Conservation (phyloP, 2,888 invertebrate genomes). For the Cosmia trapezina region DNA sequence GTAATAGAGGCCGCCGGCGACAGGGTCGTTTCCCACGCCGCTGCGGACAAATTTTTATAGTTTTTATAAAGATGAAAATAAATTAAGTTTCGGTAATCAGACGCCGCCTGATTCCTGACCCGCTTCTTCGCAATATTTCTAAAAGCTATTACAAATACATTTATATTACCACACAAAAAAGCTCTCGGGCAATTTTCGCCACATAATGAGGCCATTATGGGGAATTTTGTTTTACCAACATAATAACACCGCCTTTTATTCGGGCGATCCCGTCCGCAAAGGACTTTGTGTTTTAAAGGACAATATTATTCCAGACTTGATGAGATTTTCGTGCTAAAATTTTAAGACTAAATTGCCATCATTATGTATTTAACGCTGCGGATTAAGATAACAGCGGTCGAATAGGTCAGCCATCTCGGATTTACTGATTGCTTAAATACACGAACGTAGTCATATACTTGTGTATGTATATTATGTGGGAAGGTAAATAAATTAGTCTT, state of each 20-base stretch:
- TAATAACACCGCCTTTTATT: conserved; percentile 90
- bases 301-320: conserved; percentile 88
- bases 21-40: conserved; percentile 90
- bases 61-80: conserved; percentile 86
- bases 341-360: conserved; percentile 87
- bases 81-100: conserved; percentile 90
- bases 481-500: background rate
- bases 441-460: conserved; percentile 49
- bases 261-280: conserved; percentile 83
- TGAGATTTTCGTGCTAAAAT: conserved; percentile 90
- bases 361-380: conserved; percentile 86
- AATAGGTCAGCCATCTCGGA: conserved; percentile 75
- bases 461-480: conserved; percentile 7
- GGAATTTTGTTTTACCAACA: conserved; percentile 91
- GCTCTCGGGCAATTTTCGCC: conserved; percentile 90
- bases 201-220: conserved; percentile 90
- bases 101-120: conserved; percentile 85
- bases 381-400: conserved; percentile 85
- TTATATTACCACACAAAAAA: conserved; percentile 90
- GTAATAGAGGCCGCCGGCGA: conserved; percentile 90
- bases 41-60: conserved; percentile 83
- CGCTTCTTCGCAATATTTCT: conserved; percentile 90
- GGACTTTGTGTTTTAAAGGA: conserved; percentile 88
- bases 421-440: conserved; percentile 64
- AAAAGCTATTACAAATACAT: conserved; percentile 91